Evolutionary conservation across 1,140 invertebrate genomes (phyloP), one percentile per base, ranked within the genome.

Genomic region (Leguminivora glycinivorella): DNA sequence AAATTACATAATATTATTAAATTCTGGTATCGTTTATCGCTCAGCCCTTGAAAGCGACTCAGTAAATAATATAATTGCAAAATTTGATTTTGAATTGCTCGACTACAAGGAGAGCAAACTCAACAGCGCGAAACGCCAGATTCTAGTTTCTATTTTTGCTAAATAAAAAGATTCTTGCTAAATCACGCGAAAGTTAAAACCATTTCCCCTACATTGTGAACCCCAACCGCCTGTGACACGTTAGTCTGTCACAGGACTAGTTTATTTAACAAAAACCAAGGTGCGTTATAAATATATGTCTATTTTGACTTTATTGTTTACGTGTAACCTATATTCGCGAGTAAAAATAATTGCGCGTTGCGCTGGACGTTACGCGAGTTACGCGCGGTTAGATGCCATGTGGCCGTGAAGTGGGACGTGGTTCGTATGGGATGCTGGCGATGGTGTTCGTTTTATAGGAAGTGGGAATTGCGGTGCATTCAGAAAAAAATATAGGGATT

Each of bases 301-400:
- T 63, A 63, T 63, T 63, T 63, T 31, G 58, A 63, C n/a, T 63
- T 63, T 72, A 56, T 70, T 70, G 69, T 72, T 43, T 60, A 56
- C 29, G 66, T 66, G 70, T 71, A 71, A 71, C 76, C 76, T 74
- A 75, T 29, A 70, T 77, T 70, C 58, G 71, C 19, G 26, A 22
- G 73, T 63, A 78, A 68, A 73, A 74, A 74, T 75, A 75, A 78
- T 78, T 74, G 72, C 60, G 58, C n/a, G 17, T 72, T 66, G 26
- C 73, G 31, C 77, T 22, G 75, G 69, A 72, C 75, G 77, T 85
- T 84, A 85, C 84, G 80, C 75, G 71, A 79, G 75, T 87, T 84
- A 82, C 78, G 75, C 82, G 75, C 58, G 74, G 78, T 83, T 85
- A 81, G 76, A 81, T 83, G 82, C 75, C 80, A 73, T 71, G 71